phyloP scores from a whole-genome alignment of 2,797 vertebrate species.

The Pempheris klunzingeri region DNA sequence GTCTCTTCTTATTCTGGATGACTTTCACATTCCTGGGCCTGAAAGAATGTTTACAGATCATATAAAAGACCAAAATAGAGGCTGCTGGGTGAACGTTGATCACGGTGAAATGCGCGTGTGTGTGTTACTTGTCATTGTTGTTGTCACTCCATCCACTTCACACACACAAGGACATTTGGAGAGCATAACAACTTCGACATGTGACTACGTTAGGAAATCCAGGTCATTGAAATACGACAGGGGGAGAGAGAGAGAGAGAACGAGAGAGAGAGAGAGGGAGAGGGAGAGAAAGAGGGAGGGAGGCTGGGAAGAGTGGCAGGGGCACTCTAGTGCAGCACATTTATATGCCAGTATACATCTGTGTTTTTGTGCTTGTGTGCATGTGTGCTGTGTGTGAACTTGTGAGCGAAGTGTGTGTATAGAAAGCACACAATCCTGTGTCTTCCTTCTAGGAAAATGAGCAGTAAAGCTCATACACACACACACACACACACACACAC shows the following conservation, averaged over 20 bases:
- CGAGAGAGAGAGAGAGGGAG: neutral
- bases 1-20: conserved; percentile 34
- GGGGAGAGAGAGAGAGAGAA: neutral
- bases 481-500: neutral
- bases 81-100: conserved; percentile 31
- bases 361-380: neutral
- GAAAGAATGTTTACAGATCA: conserved; percentile 59
- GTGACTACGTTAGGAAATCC: conserved; percentile 52
- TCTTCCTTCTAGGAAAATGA: conserved; percentile 9
- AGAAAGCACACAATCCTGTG: neutral
- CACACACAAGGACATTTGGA: conserved; percentile 47
- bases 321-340: conserved; percentile 2
- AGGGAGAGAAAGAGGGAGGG: neutral
- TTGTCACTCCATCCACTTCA: conserved; percentile 10
- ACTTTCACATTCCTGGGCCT: conserved; percentile 52
- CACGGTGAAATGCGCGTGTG: conserved; percentile 17
- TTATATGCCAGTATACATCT: conserved; percentile 5
- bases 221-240: conserved; percentile 38
- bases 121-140: conserved; percentile 29
- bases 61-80: conserved; percentile 62
- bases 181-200: conserved; percentile 53
- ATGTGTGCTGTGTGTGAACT: conserved; percentile 11
- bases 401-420: neutral
- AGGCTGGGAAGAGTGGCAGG: rapidly evolving
- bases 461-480: neutral